phyloP scores from a whole-genome alignment of 2,888 invertebrate species.

The Thera obeliscata region DNA sequence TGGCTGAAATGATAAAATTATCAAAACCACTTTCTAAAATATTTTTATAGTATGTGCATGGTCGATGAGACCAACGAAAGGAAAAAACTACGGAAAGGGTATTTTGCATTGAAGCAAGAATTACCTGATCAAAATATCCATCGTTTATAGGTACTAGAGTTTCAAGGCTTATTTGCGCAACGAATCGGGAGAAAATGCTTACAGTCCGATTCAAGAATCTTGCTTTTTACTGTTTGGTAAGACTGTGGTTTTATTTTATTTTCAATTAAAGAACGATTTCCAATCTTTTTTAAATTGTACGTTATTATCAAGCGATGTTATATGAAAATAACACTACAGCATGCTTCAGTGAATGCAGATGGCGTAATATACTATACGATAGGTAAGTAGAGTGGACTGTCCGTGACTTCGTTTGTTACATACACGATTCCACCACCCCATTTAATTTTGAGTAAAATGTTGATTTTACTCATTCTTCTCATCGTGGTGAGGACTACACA shows the following conservation, averaged over 20 bases:
- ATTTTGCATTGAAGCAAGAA: no score
- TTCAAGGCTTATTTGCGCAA: slow-evolving; percentile 1
- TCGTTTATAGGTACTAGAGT: not conserved
- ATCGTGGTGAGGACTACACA: no score
- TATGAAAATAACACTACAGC: slow-evolving; percentile 8
- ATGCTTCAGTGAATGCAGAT: slow-evolving; percentile 12
- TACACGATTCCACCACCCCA: not conserved
- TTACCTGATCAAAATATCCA: no score
- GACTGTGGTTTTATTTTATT: not conserved
- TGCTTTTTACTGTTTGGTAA: not conserved
- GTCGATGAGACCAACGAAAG: no score
- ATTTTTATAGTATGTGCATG: no score
- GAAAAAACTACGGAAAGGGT: no score
- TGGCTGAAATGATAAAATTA: no score
- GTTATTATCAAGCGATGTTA: slow-evolving; percentile 7
- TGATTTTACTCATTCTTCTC: no score
- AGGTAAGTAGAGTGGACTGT: not conserved
- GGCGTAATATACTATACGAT: slow-evolving; percentile 3
- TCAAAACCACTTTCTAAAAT: no score
- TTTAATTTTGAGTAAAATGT: no score
- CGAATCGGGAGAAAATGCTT: not conserved
- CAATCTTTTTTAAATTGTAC: not conserved
- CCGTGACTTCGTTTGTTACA: not conserved
- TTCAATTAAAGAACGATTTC: not conserved
- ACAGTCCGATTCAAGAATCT: not conserved